These are phyloP conservation scores for Patella caerulea DNA, from an alignment of 2,888 invertebrate genomes.

Conservation along the genomic window DNA sequence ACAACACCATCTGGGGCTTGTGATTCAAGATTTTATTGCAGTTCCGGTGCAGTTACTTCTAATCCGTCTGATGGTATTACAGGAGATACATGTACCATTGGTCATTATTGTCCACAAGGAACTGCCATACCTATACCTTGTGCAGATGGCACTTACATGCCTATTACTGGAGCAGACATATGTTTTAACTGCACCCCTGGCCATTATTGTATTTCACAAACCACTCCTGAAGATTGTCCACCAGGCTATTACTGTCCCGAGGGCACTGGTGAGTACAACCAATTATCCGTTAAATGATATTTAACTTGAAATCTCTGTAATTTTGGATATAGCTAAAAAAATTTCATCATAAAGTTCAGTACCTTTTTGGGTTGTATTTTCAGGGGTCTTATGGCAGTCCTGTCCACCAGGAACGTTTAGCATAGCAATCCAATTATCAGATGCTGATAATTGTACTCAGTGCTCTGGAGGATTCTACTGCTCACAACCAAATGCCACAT, in stretches of 20 bases:
- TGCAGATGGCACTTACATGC: slow-evolving; percentile 58
- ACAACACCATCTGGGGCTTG: slow-evolving; percentile 61
- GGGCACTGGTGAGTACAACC: slow-evolving; percentile 34
- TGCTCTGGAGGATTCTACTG: slow-evolving; percentile 67
- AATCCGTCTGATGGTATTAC: slow-evolving; percentile 59
- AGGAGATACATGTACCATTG: slow-evolving; percentile 61
- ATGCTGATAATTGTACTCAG: slow-evolving; percentile 60
- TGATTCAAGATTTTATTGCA: slow-evolving; percentile 62
- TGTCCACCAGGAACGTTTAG: slow-evolving; percentile 67
- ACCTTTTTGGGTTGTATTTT: slow-evolving; percentile 18
- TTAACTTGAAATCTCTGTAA: too few relatives aligned
- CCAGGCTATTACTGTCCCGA: slow-evolving; percentile 66
- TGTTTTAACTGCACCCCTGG: slow-evolving; percentile 64
- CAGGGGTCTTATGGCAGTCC: slow-evolving; percentile 61
- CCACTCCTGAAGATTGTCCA: slow-evolving; percentile 58
- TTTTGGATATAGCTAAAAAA: too few relatives aligned
- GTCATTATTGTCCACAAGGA: slow-evolving; percentile 66
- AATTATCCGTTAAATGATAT: too few relatives aligned
- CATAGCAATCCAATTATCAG: slow-evolving; percentile 48
- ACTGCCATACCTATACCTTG: slow-evolving; percentile 57
- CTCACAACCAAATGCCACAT: slow-evolving; percentile 50
- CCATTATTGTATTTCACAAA: slow-evolving; percentile 57
- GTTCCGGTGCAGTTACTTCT: slow-evolving; percentile 49
- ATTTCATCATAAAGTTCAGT: too few relatives aligned
- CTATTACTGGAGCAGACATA: slow-evolving; percentile 52